Base-by-base conservation (phyloP, 2,797 vertebrate genomes). In the Limosa lapponica region DNA sequence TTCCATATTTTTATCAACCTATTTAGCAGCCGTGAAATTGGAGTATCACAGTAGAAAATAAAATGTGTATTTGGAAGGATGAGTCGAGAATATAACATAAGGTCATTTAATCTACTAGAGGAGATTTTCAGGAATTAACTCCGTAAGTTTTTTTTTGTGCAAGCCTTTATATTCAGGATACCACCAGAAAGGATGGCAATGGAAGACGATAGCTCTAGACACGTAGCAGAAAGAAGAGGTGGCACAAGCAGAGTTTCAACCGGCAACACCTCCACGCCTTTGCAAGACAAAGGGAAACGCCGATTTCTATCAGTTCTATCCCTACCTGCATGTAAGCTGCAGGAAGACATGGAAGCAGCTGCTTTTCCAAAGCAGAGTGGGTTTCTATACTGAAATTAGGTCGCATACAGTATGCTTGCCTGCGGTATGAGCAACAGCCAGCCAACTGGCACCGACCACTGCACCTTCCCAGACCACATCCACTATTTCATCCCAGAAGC, bases 101-200 rank as follows among this genome's bases (percentile, higher is more conserved):
- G 44, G 37, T 83, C 13, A 61, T 39, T 85, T 90, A 70, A 87
- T 59, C 36, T 75, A 41, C 44, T 44, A 32, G 15, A 69, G 70
- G 18, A 87, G 30, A 71, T 64, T 89, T 93, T 82, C 41, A 82
- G 61, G 57, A 77, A 95, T 93, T 82, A 95, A 93, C 25, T 87
- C 37, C 4, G 4, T 48, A 85, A 36, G 19, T 28, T 51, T 11
- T 88, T 92, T 77, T 64, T 58, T 20, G 36, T 25, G 34, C 22
- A 49, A 81, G 24, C 15, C 39, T 65, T 77, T 69, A 16, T 59
- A 72, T 28, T 46, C 19, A 34, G 49, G 41, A 82, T 39, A 57
- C 2, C 1, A 2, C 70, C 48, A 46, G 67, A 64, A 79, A 72
- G 36, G 19, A 67, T 11, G 28, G 30, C 46, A 72, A n/a, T 6